Percentiles rank a stretch among this genome's conserved stretches.
These are phyloP conservation scores for Orthonevra nobilis DNA, from an alignment of 2,888 invertebrate species.

Conservation along the genomic window DNA sequence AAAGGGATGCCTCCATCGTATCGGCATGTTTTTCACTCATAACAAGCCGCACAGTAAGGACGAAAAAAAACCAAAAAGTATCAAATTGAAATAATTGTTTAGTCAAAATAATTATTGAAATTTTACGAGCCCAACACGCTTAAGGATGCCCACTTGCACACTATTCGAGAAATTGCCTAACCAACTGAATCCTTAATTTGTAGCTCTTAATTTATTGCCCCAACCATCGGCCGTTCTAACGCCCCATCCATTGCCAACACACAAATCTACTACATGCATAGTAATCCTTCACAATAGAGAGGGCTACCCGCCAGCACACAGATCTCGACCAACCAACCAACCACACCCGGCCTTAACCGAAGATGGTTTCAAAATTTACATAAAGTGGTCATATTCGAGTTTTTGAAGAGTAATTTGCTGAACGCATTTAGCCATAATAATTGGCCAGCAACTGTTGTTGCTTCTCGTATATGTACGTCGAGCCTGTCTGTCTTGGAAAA, in stretches of 20 bases:
- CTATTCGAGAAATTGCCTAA: conserved; percentile 25
- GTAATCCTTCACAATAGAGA: conserved; percentile 3
- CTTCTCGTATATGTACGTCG: too few species aligned
- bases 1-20: not conserved
- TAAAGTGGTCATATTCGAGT: conserved; percentile 59
- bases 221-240: too few species aligned
- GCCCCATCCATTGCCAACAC: not conserved
- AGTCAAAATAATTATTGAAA: conserved; percentile 33
- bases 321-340: not conserved
- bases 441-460: conserved; percentile 56
- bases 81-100: conserved; percentile 18
- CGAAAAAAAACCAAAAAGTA: not conserved
- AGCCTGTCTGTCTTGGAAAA: not conserved
- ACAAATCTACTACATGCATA: conserved; percentile 1
- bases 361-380: conserved; percentile 55
- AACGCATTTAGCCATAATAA: conserved; percentile 52
- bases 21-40: not conserved
- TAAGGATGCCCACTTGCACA: conserved; percentile 27
- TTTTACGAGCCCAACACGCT: conserved; percentile 16
- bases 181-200: conserved; percentile 51
- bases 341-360: conserved; percentile 22
- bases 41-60: too few species aligned
- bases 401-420: conserved; percentile 54
- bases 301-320: conserved; percentile 2
- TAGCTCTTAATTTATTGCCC: conserved; percentile 39